Evolutionary conservation across 2,888 invertebrate species (phyloP).

Genomic region (Antitype chi): DNA sequence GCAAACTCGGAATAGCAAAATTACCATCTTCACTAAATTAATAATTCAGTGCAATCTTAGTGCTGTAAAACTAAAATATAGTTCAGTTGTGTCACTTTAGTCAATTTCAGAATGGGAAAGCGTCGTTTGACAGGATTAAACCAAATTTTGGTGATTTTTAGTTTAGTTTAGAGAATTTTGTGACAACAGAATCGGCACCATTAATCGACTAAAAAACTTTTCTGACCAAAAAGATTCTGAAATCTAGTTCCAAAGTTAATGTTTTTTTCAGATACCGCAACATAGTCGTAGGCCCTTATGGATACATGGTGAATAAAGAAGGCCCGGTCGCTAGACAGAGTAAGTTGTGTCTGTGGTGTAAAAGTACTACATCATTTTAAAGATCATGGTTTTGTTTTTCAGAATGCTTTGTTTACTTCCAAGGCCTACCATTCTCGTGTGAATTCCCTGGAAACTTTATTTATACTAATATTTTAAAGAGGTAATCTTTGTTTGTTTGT

Average conservation of each 20-base stretch:
- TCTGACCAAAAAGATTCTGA: not conserved
- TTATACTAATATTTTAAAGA: no score
- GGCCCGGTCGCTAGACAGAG: constrained; percentile 39
- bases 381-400: constrained; percentile 16
- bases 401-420: constrained; percentile 58
- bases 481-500: no score
- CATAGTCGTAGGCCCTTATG: constrained; percentile 22
- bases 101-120: no score
- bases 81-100: no score
- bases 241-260: not conserved
- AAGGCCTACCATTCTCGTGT: constrained; percentile 51
- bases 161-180: no score
- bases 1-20: no score
- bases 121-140: no score
- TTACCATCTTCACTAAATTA: no score
- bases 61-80: no score
- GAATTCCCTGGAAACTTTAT: constrained; percentile 4
- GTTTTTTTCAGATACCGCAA: constrained; percentile 34
- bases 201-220: not conserved
- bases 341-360: constrained; percentile 14
- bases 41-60: no score
- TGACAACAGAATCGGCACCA: no score
- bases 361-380: not conserved
- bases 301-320: constrained; percentile 10
- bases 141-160: no score